phyloP scores from a whole-genome alignment of 1,140 invertebrate genomes.

The Diabrotica undecimpunctata region DNA sequence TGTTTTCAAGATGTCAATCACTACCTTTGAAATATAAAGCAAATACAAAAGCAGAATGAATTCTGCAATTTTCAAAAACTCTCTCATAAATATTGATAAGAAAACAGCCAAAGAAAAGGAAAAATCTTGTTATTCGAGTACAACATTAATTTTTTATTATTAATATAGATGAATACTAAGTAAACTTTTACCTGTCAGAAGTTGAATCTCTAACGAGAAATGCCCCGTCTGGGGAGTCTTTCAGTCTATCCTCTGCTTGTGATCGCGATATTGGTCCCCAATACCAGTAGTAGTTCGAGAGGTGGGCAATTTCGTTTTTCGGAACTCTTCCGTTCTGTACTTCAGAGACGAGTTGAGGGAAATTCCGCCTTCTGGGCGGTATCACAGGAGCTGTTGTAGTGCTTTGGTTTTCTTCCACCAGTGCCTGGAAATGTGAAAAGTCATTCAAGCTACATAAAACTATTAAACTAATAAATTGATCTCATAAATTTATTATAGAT shows the following conservation, averaged over 20 bases:
- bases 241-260: conserved; percentile 51
- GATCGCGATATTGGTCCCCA: conserved; percentile 51
- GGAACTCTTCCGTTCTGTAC: conserved; percentile 20
- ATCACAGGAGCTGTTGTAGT: conserved; percentile 3
- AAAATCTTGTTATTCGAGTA: no score
- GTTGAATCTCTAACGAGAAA: conserved; percentile 76
- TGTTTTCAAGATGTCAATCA: no score
- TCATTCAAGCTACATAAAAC: background rate
- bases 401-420: background rate
- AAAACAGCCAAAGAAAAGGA: no score
- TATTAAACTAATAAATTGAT: conserved; percentile 2
- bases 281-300: conserved; percentile 49
- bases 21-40: no score
- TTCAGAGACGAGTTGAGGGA: conserved; percentile 8
- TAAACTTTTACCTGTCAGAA: conserved; percentile 56
- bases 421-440: conserved; percentile 8
- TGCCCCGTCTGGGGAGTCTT: conserved; percentile 70
- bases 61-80: no score
- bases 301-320: conserved; percentile 32
- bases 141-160: no score
- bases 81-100: no score
- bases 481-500: conserved; percentile 3
- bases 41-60: no score
- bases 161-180: no score
- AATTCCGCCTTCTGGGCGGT: conserved; percentile 13